phyloP scores from a whole-genome alignment of 1,140 invertebrate genomes.

The Euura lappo region DNA sequence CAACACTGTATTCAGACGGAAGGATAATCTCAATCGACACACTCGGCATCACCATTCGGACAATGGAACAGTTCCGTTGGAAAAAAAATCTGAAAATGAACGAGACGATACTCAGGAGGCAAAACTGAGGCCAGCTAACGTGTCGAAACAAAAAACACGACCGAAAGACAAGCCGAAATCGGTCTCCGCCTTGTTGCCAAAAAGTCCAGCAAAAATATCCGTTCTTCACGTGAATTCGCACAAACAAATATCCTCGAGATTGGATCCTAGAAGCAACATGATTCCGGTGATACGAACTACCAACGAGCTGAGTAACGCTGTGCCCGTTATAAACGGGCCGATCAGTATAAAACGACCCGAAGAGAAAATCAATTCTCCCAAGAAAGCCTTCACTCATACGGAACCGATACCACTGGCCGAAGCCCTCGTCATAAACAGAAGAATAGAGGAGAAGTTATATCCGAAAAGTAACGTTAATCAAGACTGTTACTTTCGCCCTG shows the following conservation, averaged over 20 bases:
- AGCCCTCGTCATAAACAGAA: constrained; percentile 51
- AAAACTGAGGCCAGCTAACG: constrained; percentile 27
- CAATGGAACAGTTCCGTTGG: constrained; percentile 25
- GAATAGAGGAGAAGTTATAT: constrained; percentile 57
- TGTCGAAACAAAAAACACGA: constrained; percentile 24
- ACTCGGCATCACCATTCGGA: constrained; percentile 58
- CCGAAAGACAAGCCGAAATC: constrained; percentile 27
- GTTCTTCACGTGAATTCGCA: constrained; percentile 31
- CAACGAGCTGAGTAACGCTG: constrained; percentile 52
- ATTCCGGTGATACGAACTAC: constrained; percentile 51
- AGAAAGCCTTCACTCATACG: constrained; percentile 48
- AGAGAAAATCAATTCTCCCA: constrained; percentile 34
- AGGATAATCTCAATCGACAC: constrained; percentile 60
- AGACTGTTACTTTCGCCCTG: constrained; percentile 39
- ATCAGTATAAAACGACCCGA: constrained; percentile 37
- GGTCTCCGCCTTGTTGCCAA: constrained; percentile 9
- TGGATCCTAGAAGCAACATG: constrained; percentile 50
- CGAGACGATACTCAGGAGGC: constrained; percentile 20
- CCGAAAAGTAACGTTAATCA: constrained; percentile 35
- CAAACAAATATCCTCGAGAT: constrained; percentile 45
- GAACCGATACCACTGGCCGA: constrained; percentile 51
- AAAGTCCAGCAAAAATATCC: constrained; percentile 28
- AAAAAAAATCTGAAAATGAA: constrained; percentile 18
- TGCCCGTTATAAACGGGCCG: constrained; percentile 55
- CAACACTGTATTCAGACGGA: constrained; percentile 54